Conservation (phyloP, 2,888 invertebrate species). For the Lydus trimaculatus region DNA sequence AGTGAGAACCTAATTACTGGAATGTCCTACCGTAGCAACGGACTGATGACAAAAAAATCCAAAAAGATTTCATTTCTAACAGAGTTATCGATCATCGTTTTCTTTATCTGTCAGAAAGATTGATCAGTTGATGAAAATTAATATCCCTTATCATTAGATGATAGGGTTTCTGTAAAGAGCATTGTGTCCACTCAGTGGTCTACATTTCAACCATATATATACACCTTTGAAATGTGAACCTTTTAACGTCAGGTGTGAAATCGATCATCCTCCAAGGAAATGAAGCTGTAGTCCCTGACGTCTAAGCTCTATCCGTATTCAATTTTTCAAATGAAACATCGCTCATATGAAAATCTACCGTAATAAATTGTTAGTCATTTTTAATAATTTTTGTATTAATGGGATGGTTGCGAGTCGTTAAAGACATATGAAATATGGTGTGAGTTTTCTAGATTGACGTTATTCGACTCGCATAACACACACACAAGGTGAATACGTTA, state of each 20-base stretch:
- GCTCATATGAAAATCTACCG: conserved; percentile 38
- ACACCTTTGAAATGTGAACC: conserved; percentile 16
- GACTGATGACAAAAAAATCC: no score
- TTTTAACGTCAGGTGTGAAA: conserved; percentile 38
- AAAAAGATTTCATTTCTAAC: not conserved
- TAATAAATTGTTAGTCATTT: no score
- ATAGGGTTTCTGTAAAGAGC: not conserved
- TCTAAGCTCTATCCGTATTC: conserved; percentile 36
- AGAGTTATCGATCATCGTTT: not conserved
- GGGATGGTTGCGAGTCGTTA: no score
- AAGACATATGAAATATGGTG: conserved; percentile 31
- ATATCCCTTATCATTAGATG: not conserved
- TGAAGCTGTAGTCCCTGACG: conserved; percentile 32
- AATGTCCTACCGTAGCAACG: not conserved
- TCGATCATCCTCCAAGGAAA: conserved; percentile 36
- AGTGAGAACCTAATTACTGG: not conserved
- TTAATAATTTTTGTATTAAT: no score
- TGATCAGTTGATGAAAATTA: not conserved
- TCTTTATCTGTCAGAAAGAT: not conserved
- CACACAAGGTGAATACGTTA: conserved; percentile 22
- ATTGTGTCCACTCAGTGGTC: not conserved
- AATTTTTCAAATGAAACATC: conserved; percentile 38
- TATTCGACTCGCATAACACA: not conserved
- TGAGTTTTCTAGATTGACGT: not conserved
- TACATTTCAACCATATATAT: not conserved